A percentile compares a stretch with the other conserved stretches of the same genome.
Evolutionary conservation across 2,797 vertebrate species (phyloP).

Genomic region (Trachops cirrhosus): DNA sequence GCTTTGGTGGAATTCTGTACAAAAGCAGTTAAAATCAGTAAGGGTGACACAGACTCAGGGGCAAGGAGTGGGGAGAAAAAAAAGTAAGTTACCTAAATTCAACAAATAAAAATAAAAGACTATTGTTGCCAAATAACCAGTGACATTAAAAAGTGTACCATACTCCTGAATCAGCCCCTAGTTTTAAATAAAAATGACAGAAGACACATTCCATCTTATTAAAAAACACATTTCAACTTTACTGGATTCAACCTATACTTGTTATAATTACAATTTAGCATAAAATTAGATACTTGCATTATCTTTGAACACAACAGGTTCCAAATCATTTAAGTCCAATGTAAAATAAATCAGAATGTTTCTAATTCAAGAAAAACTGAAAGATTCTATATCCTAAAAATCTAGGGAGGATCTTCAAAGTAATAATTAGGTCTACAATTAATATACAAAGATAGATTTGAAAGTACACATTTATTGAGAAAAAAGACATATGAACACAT

Average conservation of each 20-base stretch:
- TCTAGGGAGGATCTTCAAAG: neutral
- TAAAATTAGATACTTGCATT: neutral
- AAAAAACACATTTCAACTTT: neutral
- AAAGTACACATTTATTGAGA: neutral
- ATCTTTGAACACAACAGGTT: neutral
- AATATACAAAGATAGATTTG: neutral
- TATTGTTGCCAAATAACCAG: neutral
- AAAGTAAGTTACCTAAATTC: neutral
- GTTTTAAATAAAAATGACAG: neutral
- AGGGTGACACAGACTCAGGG: neutral
- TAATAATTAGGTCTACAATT: neutral
- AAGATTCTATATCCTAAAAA: neutral
- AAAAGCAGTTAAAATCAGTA: neutral
- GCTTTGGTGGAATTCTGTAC: constrained; percentile 97
- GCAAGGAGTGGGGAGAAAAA: neutral
- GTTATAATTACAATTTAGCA: neutral
- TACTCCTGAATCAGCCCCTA: neutral
- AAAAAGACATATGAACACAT: constrained; percentile 7
- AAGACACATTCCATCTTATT: neutral
- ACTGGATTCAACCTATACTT: neutral
- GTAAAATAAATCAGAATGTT: constrained; percentile 9
- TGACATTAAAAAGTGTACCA: neutral
- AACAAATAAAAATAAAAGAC: neutral
- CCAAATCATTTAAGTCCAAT: neutral
- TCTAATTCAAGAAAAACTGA: neutral